Evolutionary conservation across 2,797 vertebrate genomes (phyloP), one percentile per base, ranked within the genome.

Genomic region (Hoplostethus mediterraneus): DNA sequence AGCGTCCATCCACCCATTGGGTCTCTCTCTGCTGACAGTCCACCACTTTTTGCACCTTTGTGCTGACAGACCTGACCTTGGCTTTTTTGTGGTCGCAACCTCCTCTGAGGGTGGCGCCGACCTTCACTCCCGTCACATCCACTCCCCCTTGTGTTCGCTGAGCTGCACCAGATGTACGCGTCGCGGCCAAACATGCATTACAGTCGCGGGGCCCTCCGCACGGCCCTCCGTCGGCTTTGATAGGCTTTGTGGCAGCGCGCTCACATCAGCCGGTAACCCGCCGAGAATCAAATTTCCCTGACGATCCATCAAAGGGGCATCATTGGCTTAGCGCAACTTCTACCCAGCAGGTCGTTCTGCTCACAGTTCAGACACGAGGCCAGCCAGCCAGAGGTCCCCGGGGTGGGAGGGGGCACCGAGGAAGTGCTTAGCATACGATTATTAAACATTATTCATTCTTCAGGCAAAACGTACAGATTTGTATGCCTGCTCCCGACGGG

Each of bases 21-120:
- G 79, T 73, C 82, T 68, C 81, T 76, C 66, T n/a, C 31, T 21
- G 89, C 86, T 81, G 89, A 86, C 89, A 86, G 71, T 85, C 80
- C 71, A 81, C 75, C 75, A 58, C 76, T 60, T 80, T 21, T 57
- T 80, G 73, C 82, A 78, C 83, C 79, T 79, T 61, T 64, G 67
- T 67, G 71, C 75, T 67, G 86, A 86, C 80, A 73, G 81, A 84
- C 70, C 67, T 90, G 90, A 93, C 89, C 90, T 90, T 90, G 90
- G 83, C 58, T 67, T 48, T 67, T 48, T 77, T 65, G 65, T 54
- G 67, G 71, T 75, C 62, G 33, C 45, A 13, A 73, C 71, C 80
- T 73, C 53, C 66, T 75, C 62, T 14, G 72, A 85, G 80, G 80
- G 76, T 82, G 82, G 77, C 30, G 5, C 44, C 70, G 25, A 57